These are phyloP conservation scores for Acrocyrtus sp. DNA, from an alignment of 2,888 invertebrate genomes.

Conservation along the genomic window DNA sequence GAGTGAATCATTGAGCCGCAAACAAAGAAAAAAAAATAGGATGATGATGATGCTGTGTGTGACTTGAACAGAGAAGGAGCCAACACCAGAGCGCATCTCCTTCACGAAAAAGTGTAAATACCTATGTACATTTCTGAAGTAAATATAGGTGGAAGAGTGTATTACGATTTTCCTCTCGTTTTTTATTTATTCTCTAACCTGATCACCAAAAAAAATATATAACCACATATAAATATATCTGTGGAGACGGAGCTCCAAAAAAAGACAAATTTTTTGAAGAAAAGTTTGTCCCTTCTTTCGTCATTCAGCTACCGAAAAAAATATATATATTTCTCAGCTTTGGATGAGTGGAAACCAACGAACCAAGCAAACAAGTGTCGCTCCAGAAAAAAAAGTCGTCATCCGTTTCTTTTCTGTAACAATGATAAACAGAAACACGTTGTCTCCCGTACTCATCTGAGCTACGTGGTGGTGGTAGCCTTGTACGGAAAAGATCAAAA, in stretches of 20 bases:
- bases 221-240: too few species aligned
- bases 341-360: constrained; percentile 26
- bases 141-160: too few species aligned
- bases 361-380: constrained; percentile 46
- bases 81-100: not conserved
- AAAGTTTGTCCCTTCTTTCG: not conserved
- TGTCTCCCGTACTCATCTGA: too few species aligned
- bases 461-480: too few species aligned
- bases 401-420: constrained; percentile 10
- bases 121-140: too few species aligned
- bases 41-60: constrained; percentile 18
- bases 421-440: not conserved
- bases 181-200: not conserved
- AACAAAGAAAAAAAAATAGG: constrained; percentile 11
- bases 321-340: not conserved
- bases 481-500: not conserved
- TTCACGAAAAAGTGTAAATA: not conserved
- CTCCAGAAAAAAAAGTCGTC: too few species aligned
- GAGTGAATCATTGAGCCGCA: constrained; percentile 47
- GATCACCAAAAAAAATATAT: not conserved
- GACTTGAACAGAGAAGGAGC: not conserved
- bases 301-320: not conserved
- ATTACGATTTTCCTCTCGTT: too few species aligned
- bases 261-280: too few species aligned
- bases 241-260: too few species aligned